Evolutionary conservation across 2,797 vertebrate species (phyloP).

Genomic region (Pangasius larnaudii): DNA sequence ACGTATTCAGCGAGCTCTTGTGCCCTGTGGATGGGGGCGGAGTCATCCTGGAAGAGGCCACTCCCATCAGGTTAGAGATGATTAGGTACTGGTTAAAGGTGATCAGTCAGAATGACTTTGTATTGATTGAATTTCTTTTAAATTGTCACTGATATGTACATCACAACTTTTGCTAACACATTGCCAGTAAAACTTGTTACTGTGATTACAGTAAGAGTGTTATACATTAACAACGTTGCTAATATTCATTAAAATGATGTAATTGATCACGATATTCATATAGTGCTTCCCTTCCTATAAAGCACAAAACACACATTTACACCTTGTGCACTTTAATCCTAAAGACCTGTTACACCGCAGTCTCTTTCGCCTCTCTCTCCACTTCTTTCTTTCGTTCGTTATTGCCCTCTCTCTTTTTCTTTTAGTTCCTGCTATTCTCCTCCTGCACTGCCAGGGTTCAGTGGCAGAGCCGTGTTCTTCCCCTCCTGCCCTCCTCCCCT

Average conservation of each 20-base stretch:
- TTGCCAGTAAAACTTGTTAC: background rate
- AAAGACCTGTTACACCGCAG: background rate
- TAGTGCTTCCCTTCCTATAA: background rate
- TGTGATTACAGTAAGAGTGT: no score
- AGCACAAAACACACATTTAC: background rate
- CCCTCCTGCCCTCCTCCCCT: slow-evolving; percentile 2
- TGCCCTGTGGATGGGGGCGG: background rate
- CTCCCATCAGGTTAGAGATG: background rate
- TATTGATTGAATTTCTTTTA: no score
- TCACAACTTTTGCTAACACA: background rate
- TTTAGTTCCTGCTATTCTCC: background rate
- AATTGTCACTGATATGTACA: background rate
- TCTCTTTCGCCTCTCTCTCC: background rate
- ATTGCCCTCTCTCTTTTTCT: background rate
- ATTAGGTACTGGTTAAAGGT: background rate
- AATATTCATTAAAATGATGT: background rate
- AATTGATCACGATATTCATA: background rate
- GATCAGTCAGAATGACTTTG: background rate
- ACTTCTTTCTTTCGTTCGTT: background rate
- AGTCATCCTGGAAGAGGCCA: background rate
- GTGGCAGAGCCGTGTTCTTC: background rate
- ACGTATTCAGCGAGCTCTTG: background rate
- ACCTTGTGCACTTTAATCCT: background rate
- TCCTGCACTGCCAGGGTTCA: background rate
- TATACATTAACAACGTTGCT: background rate